Percentiles rank a stretch among this genome's conserved stretches.
phyloP scores from a whole-genome alignment of 2,113 vertebrate genomes.

The Sterna hirundo region DNA sequence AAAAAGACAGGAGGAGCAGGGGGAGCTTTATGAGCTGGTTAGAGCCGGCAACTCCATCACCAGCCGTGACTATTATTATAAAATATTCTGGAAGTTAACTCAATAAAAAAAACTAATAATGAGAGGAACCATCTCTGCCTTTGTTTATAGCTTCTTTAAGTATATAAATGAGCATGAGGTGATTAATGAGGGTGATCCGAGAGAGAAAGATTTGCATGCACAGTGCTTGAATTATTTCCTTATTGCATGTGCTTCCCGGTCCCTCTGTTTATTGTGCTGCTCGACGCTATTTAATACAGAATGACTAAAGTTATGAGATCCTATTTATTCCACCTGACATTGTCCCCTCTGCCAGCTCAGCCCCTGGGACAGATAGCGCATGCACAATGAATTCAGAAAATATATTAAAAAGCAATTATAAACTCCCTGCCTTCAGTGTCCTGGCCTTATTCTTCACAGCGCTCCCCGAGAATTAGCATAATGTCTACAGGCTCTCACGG shows the following conservation, averaged over 20 bases:
- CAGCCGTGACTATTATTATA: slow-evolving; percentile 28
- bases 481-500: slow-evolving; percentile 65
- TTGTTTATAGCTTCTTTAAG: slow-evolving; percentile 59
- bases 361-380: slow-evolving; percentile 51
- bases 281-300: slow-evolving; percentile 45
- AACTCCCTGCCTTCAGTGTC: slow-evolving; percentile 65
- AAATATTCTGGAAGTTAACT: slow-evolving; percentile 65
- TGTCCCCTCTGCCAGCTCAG: slow-evolving; percentile 46
- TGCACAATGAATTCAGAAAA: slow-evolving; percentile 72
- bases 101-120: slow-evolving; percentile 57
- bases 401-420: slow-evolving; percentile 77
- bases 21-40: slow-evolving; percentile 36
- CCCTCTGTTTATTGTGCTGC: slow-evolving; percentile 33
- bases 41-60: slow-evolving; percentile 44
- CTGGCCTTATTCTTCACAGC: slow-evolving; percentile 58
- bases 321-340: slow-evolving; percentile 56
- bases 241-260: slow-evolving; percentile 36
- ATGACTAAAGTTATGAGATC: slow-evolving; percentile 61
- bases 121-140: slow-evolving; percentile 46
- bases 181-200: slow-evolving; percentile 54
- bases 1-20: slow-evolving; percentile 3
- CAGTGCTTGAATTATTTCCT: slow-evolving; percentile 41
- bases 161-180: slow-evolving; percentile 47
- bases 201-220: slow-evolving; percentile 24
- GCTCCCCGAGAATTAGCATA: slow-evolving; percentile 69